Evolutionary conservation across 2,888 invertebrate genomes (phyloP), one percentile per base, ranked within the genome.

Genomic region (Brachyptera putata): DNA sequence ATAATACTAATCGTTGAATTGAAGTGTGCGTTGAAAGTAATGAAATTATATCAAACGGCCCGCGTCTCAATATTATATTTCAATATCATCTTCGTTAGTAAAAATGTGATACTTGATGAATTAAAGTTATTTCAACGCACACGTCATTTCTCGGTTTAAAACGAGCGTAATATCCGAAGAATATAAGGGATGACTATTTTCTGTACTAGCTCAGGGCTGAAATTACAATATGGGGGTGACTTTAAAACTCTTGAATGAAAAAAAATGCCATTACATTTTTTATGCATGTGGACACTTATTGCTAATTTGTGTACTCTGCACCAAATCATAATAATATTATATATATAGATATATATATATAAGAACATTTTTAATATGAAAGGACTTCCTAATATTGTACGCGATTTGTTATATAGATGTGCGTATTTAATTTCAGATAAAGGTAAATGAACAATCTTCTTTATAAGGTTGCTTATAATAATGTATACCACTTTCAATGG

Each of bases 311-410:
- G 30, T 30, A 30, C 30, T 30, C 30, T 7, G 11, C 30, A 30
- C 21, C 21, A 21, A 43, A 21, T 16, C 2, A 18, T 18, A 16
- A 11, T 11, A 4, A 16, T 43, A 43, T 43, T 16, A 11, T 21
- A 16, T 43, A 43, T 11, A 18, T n/a, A n/a, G n/a, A 43, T 9
- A 39, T n/a, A 9, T 21, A 43, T 14, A 16, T 18, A 43, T 18
- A 18, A 18, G 21, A 43, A 16, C 16, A 11, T 16, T 43, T 43
- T 18, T n/a, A 18, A 18, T 18, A 43, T 18, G 14, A 9, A 43
- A 43, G 43, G 43, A 43, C 43, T 43, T 43, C 43, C 18, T 43
- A 18, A 16, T 18, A 43, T 43, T 16, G 21, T 43, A 43, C 14
- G 43, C 21, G 16, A 43, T 18, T 43, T 43, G 21, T 43, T 18